Evolutionary conservation across 1,140 invertebrate species (phyloP), one percentile per base, ranked within the genome.

Genomic region (Helicoverpa armigera): DNA sequence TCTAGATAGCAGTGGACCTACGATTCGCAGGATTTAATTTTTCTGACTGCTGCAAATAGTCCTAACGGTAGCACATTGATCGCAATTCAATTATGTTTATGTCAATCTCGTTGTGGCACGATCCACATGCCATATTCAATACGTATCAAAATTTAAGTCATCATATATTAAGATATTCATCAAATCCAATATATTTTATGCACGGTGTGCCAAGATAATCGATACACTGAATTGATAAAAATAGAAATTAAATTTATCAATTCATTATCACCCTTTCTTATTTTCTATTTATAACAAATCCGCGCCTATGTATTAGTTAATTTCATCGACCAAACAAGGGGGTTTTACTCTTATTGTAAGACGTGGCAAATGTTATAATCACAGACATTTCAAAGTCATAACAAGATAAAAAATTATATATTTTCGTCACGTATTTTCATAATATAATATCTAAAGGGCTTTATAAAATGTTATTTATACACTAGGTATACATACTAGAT

Each of bases 291-390:
- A 73, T 51, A 51, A 73, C 70, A 43, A 58, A 43, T 35, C 51
- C 53, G 53, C 70, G 70, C 70, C 70, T 56, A 43, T 73, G 70
- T 73, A 58, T 73, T 58, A 58, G 53, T 53, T 73, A 58, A 69
- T 69, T 69, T 69, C 54, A 58, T 56, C 29, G 29, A 56, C 54
- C 70, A 58, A 73, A 73, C n/a, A 79, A 58, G 63, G 63, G 65
- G 65, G 65, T 69, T 78, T 60, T 70, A 79, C 76, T 69, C 76
- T 67, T 54, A 43, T 70, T 13, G 9, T 31, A n/a, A 70, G 53
- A 29, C 31, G 16, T 29, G 29, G 53, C 23, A 70, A 43, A 69
- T 79, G 65, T 70, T 79, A 70, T 70, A 79, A 79, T 70, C 65
- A 79, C 76, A 77, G 58, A 48, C 12, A 10, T 31, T 53, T 12